phyloP scores from a whole-genome alignment of 2,888 invertebrate species.

The Plagodis pulveraria region DNA sequence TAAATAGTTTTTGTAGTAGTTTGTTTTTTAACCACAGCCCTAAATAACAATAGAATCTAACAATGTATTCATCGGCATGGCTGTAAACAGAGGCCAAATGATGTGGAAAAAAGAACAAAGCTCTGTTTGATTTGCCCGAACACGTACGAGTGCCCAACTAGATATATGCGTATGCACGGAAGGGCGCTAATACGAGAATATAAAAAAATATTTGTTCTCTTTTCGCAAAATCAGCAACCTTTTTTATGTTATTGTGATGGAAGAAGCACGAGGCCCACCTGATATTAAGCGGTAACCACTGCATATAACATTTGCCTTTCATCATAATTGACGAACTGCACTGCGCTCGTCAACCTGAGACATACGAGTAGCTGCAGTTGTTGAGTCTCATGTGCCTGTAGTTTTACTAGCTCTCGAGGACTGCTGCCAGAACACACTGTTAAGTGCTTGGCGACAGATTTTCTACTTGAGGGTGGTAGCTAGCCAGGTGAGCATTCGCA shows the following conservation, averaged over 20 bases:
- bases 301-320: too few species aligned
- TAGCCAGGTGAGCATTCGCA: too few species aligned
- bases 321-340: too few species aligned
- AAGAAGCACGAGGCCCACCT: too few species aligned
- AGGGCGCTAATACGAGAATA: conserved; percentile 17
- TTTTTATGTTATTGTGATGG: neutral
- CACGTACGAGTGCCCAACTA: conserved; percentile 39
- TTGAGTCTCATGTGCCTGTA: too few species aligned
- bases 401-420: too few species aligned
- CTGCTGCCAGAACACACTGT: too few species aligned
- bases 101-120: conserved; percentile 38
- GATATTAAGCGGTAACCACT: too few species aligned
- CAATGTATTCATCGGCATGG: conserved; percentile 17
- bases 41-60: conserved; percentile 8
- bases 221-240: conserved; percentile 29
- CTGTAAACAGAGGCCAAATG: conserved; percentile 12
- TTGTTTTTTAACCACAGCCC: neutral
- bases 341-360: too few species aligned
- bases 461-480: too few species aligned
- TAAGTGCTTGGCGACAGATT: too few species aligned
- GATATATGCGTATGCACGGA: conserved; percentile 34
- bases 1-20: neutral
- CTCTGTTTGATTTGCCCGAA: conserved; percentile 51
- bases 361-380: too few species aligned
- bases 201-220: conserved; percentile 37